Evolutionary conservation across 2,113 vertebrate species (phyloP).

Genomic region (Panthera leo): DNA sequence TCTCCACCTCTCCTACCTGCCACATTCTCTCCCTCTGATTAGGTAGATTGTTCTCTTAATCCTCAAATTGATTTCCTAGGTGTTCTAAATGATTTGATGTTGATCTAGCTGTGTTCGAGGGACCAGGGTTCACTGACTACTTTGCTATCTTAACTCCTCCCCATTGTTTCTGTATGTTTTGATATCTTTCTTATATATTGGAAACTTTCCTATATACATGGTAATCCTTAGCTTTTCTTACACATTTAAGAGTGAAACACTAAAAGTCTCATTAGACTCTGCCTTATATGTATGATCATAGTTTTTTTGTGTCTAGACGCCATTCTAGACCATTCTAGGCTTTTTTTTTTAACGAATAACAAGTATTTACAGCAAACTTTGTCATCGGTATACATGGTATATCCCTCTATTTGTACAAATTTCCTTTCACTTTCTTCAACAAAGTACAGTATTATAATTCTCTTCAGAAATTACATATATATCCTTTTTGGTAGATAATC

Average conservation of each 20-base stretch:
- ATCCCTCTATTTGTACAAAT: neutral
- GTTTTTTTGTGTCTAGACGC: neutral
- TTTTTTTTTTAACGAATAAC: neutral
- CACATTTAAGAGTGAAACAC: neutral
- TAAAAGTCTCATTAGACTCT: neutral
- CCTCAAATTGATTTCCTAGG: too few species aligned
- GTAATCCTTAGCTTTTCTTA: neutral
- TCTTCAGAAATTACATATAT: neutral
- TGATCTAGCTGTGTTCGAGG: too few species aligned
- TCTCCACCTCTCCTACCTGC: too few species aligned
- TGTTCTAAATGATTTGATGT: too few species aligned
- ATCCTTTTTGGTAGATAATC: neutral
- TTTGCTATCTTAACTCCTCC: too few species aligned
- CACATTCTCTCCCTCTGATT: too few species aligned
- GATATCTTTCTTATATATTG: neutral
- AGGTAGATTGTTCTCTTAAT: too few species aligned
- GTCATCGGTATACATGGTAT: neutral
- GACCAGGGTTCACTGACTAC: too few species aligned
- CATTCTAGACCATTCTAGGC: neutral
- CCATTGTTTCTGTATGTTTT: neutral
- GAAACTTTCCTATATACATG: neutral
- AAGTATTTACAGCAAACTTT: neutral
- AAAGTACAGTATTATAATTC: neutral
- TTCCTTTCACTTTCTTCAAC: neutral
- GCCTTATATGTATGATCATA: neutral